Evolutionary conservation across 1,140 invertebrate genomes (phyloP), one percentile per base, ranked within the genome.

Genomic region (Eufriesea mexicana): DNA sequence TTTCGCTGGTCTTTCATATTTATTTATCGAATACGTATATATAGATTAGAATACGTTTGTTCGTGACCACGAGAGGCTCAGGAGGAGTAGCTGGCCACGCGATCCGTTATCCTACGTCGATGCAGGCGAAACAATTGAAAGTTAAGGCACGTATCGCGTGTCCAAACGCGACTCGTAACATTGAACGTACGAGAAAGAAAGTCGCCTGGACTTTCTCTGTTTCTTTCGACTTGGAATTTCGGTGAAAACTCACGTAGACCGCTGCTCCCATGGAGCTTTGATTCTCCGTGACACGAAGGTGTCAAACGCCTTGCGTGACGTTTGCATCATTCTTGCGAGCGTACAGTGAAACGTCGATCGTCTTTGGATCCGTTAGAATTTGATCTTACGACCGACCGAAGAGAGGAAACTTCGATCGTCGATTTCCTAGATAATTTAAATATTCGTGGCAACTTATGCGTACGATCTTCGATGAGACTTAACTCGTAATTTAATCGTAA

Each of bases 101-200:
- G 59, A 54, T 25, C 20, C 76, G 42, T 35, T 51, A 59, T 18
- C n/a, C 57, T 14, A 64, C 20, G 67, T 72, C 42, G 18, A 80
- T 25, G 61, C 35, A 67, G 77, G 66, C 23, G 62, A 59, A 59
- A 47, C 64, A 42, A 79, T 88, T 89, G 49, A 82, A 68, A 89
- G 64, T 89, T 89, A 89, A 89, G 88, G 83, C 88, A 89, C 87
- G 79, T 64, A 49, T 72, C n/a, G 75, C 28, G 70, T 23, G 55
- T 55, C 49, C 51, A 14, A 12, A 45, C 75, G 54, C 64, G 70
- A 67, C 49, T 87, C 59, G 64, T 64, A 80, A 84, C 79, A 83
- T 73, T 70, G 71, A 72, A 75, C 74, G 59, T 70, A 54, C 64
- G 47, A 66, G 25, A 47, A 89, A 88, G 84, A 88, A 89, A 89